Evolutionary conservation across 2,888 invertebrate genomes (phyloP), one percentile per base, ranked within the genome.

Genomic region (Agapetus fuscipes): DNA sequence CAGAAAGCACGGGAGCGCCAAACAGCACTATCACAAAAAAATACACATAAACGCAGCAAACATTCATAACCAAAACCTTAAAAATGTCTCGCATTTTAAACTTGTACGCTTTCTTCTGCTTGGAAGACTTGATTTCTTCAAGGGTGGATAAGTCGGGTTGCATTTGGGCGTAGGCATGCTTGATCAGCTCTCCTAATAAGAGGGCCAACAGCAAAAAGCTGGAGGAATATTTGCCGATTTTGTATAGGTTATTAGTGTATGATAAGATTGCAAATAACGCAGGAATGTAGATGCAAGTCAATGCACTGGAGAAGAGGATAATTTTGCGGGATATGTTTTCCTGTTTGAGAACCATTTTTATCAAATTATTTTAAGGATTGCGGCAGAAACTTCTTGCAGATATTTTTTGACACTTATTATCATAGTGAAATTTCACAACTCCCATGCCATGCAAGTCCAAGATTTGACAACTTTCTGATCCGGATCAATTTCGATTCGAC

Each of bases 1-100:
- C 66, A 6, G 71, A 71, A 29, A 76, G 56, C 3, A 79, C 56
- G 3, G 81, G 79, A 1, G 82, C 83, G 25, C 83, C 83, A 50
- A 82, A 81, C 33, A 83, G 51, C 33, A 83, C 71, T 12, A 78
- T 74, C 3, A 73, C 61, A 3, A 73, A 46, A 50, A 78, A 80
- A 54, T 74, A 80, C 37, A 72, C 53, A 26, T 64, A 56, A 27
- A 67, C 62, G 16, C 71, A 63, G 17, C 67, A 56, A 1, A 70
- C 46, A 2, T 73, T 53, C 30, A 70, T 62, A 3, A 70, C 48
- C 1, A 62, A 43, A 39, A 69, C 66, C 54, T 74, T 78, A 5
- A 74, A 43, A 6, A 69, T 52, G 44, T 76, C 74, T 30, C 68
- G 63, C 0, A 66, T 51, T 51, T 57, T 61, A 43, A 59, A 70